Conservation (phyloP, 2,888 invertebrate species). For the Parthenolecanium corni region DNA sequence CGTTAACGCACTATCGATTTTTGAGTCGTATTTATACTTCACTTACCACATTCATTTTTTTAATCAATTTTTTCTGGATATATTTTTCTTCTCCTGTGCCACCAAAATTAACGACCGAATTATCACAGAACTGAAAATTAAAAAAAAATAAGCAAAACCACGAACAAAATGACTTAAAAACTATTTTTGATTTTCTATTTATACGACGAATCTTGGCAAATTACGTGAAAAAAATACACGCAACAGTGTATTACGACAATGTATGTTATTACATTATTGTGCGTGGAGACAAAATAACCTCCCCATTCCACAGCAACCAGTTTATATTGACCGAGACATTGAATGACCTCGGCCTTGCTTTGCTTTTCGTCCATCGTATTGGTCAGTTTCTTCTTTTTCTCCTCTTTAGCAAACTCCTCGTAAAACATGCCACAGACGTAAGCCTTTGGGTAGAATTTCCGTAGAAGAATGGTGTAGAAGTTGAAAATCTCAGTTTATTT, state of each 20-base stretch:
- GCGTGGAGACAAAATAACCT: conserved; percentile 15
- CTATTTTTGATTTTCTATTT: background rate
- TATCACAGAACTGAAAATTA: no score
- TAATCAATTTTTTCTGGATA: no score
- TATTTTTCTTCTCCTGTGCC: no score
- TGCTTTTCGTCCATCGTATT: background rate
- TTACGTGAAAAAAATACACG: background rate
- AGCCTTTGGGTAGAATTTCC: no score
- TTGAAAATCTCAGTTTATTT: no score
- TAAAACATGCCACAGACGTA: no score
- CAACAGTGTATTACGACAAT: conserved; percentile 11
- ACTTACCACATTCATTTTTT: no score
- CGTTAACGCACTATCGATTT: no score
- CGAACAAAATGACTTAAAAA: background rate
- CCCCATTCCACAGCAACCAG: conserved; percentile 20
- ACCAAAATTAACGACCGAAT: no score
- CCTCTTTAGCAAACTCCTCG: background rate
- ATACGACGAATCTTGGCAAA: background rate
- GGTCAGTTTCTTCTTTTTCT: background rate
- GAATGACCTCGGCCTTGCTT: conserved; percentile 20
- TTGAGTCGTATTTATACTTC: no score
- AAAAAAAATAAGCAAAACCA: no score
- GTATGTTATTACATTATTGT: conserved; percentile 22
- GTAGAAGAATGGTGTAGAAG: no score
- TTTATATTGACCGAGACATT: conserved; percentile 28